These are phyloP conservation scores for Tragelaphus imberbis DNA, from an alignment of 2,113 vertebrate genomes.

Conservation along the genomic window DNA sequence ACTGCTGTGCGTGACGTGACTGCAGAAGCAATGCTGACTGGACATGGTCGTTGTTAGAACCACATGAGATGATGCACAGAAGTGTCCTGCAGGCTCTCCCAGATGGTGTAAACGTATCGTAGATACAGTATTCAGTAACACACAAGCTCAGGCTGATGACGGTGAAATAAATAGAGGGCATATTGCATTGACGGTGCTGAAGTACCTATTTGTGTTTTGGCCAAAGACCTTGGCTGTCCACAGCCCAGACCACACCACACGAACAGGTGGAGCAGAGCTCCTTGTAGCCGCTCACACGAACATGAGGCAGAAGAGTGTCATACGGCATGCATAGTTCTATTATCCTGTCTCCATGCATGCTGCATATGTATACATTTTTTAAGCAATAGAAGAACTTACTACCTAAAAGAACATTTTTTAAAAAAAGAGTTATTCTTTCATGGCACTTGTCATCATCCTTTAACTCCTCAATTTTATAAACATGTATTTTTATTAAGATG, in stretches of 20 bases:
- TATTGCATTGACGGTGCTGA: neutral
- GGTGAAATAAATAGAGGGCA: neutral
- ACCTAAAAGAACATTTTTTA: neutral
- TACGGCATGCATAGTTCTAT: neutral
- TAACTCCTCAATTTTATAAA: neutral
- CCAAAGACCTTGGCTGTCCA: neutral
- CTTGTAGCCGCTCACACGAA: neutral
- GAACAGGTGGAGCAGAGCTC: neutral
- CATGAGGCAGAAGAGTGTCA: neutral
- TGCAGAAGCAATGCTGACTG: neutral
- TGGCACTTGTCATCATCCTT: neutral
- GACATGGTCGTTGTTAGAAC: neutral
- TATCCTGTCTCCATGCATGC: neutral
- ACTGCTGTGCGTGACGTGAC: neutral
- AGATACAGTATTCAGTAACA: neutral
- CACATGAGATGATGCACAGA: neutral
- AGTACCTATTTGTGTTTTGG: neutral
- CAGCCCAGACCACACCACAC: neutral
- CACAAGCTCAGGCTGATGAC: neutral
- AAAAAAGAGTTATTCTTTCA: neutral
- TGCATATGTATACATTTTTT: neutral
- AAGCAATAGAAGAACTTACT: neutral
- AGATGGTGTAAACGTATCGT: neutral
- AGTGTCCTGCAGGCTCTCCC: neutral
- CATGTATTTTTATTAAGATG: constrained; percentile 7